These are phyloP conservation scores for Polydesmus complanatus DNA, from an alignment of 2,888 invertebrate genomes.

Conservation along the genomic window DNA sequence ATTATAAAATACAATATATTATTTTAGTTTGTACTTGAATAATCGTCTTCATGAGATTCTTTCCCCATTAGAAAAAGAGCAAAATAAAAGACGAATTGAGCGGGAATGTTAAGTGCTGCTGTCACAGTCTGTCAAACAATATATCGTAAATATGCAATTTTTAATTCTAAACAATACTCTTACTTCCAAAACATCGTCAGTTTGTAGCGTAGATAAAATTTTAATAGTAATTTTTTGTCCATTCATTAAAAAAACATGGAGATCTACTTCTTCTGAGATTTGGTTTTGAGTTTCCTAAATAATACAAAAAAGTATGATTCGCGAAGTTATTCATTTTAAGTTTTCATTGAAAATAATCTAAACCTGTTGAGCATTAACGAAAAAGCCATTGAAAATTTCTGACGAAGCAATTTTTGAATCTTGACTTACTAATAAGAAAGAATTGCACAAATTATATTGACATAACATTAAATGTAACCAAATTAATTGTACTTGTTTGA, in stretches of 20 bases:
- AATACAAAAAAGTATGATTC: too few species aligned
- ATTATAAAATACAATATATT: too few species aligned
- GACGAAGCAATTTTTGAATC: conserved; percentile 63
- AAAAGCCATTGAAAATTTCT: conserved; percentile 68
- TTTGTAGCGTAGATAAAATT: conserved; percentile 65
- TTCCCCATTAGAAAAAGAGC: conserved; percentile 74
- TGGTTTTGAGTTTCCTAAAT: conserved; percentile 24
- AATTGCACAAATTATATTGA: too few species aligned
- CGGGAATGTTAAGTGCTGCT: conserved; percentile 61
- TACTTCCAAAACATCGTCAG: conserved; percentile 61
- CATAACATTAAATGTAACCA: background rate
- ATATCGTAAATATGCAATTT: conserved; percentile 16
- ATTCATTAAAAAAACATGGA: conserved; percentile 75
- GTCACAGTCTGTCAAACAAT: conserved; percentile 51
- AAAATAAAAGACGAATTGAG: conserved; percentile 71
- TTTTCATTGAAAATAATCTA: background rate
- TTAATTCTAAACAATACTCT: background rate
- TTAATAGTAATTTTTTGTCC: conserved; percentile 68
- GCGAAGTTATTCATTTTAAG: too few species aligned
- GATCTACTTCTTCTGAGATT: conserved; percentile 45
- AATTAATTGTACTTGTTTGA: conserved; percentile 53
- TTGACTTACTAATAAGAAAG: conserved; percentile 58
- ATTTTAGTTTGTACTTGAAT: background rate
- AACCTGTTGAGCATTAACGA: conserved; percentile 72
- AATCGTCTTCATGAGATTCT: conserved; percentile 47